Evolutionary conservation across 2,113 vertebrate genomes (phyloP).

Genomic region (Pitta sordida): DNA sequence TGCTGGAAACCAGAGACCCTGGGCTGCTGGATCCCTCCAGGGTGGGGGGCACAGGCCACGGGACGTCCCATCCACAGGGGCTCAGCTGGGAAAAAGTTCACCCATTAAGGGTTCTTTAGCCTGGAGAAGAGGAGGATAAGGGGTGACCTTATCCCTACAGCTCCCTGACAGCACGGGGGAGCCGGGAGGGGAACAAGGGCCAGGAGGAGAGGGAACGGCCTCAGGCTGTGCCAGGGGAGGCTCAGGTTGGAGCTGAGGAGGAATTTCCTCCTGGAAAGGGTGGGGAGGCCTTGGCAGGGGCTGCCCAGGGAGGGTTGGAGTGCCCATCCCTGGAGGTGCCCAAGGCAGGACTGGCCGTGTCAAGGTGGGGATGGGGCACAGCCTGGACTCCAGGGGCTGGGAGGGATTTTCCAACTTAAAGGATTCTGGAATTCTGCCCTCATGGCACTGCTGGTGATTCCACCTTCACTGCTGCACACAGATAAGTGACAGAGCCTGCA

Average conservation of each 20-base stretch:
- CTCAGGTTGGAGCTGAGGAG: not conserved
- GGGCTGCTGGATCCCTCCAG: not conserved
- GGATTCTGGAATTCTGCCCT: not conserved
- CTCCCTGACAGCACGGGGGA: not conserved
- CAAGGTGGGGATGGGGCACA: rapidly evolving
- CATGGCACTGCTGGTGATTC: rapidly evolving
- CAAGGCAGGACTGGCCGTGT: not conserved
- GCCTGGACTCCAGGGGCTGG: rapidly evolving
- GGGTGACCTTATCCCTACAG: not conserved
- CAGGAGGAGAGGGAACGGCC: not conserved
- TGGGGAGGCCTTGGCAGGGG: too few relatives aligned
- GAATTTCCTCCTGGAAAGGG: not conserved
- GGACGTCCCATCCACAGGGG: rapidly evolving
- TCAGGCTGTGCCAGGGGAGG: not conserved
- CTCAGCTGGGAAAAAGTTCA: not conserved
- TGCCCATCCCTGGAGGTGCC: not conserved
- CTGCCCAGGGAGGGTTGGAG: not conserved
- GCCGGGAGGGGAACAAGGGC: not conserved
- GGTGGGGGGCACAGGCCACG: not conserved
- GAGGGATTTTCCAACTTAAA: rapidly evolving
- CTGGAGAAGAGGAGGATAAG: not conserved
- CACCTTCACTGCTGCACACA: not conserved
- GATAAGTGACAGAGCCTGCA: not conserved
- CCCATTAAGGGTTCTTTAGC: not conserved
- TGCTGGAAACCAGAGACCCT: too few relatives aligned